phyloP scores from a whole-genome alignment of 2,797 vertebrate genomes.

The Neomorphus geoffroyi region DNA sequence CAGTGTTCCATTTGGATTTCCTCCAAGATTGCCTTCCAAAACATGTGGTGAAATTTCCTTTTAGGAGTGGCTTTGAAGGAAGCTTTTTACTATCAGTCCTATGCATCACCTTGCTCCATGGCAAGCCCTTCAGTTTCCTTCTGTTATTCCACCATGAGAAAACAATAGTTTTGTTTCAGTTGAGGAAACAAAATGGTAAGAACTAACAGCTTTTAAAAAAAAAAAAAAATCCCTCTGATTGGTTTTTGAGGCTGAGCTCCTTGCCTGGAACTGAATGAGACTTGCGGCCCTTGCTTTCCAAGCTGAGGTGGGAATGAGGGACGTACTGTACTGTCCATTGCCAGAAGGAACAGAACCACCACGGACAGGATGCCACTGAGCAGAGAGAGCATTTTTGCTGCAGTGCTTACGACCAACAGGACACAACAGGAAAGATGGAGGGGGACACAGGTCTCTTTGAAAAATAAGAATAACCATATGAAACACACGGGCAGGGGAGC shows the following conservation, averaged over 20 bases:
- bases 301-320: neutral
- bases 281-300: neutral
- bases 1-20: conserved; percentile 22
- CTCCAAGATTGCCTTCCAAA: conserved; percentile 15
- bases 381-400: neutral
- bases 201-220: neutral
- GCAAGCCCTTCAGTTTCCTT: neutral
- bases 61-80: neutral
- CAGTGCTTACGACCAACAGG: conserved; percentile 30
- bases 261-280: neutral
- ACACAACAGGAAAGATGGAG: conserved; percentile 51
- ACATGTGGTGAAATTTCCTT: neutral
- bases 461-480: conserved; percentile 62
- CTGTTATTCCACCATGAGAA: neutral
- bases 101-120: neutral
- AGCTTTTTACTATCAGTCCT: neutral
- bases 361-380: neutral
- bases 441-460: conserved; percentile 25
- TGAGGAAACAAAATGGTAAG: conserved; percentile 29
- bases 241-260: neutral
- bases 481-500: conserved; percentile 22
- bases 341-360: conserved; percentile 35
- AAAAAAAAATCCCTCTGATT: neutral
- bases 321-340: neutral
- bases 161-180: neutral